These are phyloP conservation scores for Grantiella picta DNA, from an alignment of 2,113 vertebrate genomes.

Conservation along the genomic window DNA sequence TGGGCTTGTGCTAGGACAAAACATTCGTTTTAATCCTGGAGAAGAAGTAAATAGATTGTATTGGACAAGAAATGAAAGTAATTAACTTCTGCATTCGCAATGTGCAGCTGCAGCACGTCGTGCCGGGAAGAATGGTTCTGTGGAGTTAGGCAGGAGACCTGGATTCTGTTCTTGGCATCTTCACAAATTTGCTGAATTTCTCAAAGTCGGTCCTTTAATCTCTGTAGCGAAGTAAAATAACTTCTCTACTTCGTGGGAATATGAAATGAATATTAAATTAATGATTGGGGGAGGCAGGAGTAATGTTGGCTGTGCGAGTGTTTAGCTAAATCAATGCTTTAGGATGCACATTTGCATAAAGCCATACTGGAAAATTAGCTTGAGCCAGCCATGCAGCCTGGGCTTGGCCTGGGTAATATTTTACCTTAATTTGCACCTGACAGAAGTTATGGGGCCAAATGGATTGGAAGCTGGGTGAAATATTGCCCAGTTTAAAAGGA, in stretches of 20 bases:
- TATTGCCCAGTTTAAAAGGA: not conserved
- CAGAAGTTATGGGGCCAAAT: not conserved
- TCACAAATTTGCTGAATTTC: not conserved
- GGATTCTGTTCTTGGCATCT: not conserved
- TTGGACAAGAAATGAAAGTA: not conserved
- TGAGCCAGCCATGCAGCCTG: not conserved
- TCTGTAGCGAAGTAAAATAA: not conserved
- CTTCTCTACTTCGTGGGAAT: not conserved
- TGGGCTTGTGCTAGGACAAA: not conserved
- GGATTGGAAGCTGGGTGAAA: not conserved
- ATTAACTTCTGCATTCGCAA: not conserved
- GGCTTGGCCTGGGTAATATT: not conserved
- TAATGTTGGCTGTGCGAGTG: not conserved
- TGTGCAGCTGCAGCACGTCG: not conserved
- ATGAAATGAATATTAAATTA: not conserved
- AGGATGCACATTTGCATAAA: conserved; percentile 13
- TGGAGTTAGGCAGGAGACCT: not conserved
- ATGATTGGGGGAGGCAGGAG: not conserved
- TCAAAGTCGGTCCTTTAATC: not conserved
- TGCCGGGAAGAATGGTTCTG: not conserved
- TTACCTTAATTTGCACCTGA: conserved; percentile 17
- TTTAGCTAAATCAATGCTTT: not conserved
- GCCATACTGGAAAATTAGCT: not conserved
- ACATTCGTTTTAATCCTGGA: not conserved
- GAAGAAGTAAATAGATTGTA: not conserved